A percentile compares a stretch with the other conserved stretches of the same genome.
These are phyloP conservation scores for Drosophila prolongata DNA, from an alignment of 2,888 invertebrate species.

Conservation along the genomic window DNA sequence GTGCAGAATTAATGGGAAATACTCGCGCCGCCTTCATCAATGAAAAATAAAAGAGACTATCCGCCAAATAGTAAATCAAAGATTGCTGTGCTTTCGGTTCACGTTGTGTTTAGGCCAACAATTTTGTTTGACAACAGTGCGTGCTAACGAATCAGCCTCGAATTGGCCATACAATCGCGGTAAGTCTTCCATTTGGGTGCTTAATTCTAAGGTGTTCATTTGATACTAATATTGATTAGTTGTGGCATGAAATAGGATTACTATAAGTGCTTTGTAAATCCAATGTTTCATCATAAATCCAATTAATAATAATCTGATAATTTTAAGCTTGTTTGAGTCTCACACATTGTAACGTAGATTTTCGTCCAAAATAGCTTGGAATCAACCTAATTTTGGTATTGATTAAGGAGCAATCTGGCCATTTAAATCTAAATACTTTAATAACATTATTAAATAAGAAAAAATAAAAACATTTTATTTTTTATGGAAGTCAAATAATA, in stretches of 20 bases:
- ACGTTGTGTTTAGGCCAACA: slow-evolving; percentile 17
- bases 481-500: too few species aligned
- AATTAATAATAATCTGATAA: too few species aligned
- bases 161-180: slow-evolving; percentile 8
- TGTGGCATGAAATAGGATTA: not conserved
- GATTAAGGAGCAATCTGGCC: too few species aligned
- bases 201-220: slow-evolving; percentile 5
- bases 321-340: too few species aligned
- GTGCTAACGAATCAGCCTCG: slow-evolving; percentile 1
- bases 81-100: slow-evolving; percentile 21
- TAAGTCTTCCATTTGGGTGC: slow-evolving; percentile 6
- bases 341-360: too few species aligned
- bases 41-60: slow-evolving; percentile 29
- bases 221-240: not conserved
- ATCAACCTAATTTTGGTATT: too few species aligned
- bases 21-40: slow-evolving; percentile 47
- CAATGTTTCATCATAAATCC: too few species aligned
- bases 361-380: too few species aligned
- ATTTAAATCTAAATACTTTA: too few species aligned
- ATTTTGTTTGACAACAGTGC: slow-evolving; percentile 35
- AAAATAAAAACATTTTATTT: too few species aligned
- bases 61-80: slow-evolving; percentile 21
- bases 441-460: too few species aligned
- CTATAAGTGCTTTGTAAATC: too few species aligned
- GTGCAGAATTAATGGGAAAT: slow-evolving; percentile 46